A percentile compares a stretch with the other conserved stretches of the same genome.
These are phyloP conservation scores for Bufo bufo DNA, from an alignment of 2,113 vertebrate genomes.

Conservation along the genomic window DNA sequence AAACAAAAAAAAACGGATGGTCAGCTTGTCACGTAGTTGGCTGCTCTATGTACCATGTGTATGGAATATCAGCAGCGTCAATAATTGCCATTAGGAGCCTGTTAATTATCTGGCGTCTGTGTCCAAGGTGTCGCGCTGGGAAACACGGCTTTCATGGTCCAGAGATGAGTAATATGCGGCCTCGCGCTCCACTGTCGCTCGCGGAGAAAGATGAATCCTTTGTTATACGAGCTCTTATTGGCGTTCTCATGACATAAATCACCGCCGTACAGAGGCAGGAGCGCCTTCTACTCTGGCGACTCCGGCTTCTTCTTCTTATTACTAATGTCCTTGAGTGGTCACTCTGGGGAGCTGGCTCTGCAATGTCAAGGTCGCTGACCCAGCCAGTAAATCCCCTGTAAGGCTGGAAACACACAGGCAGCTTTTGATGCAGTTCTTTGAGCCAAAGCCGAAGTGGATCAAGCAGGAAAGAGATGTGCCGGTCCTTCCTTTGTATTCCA, in stretches of 20 bases:
- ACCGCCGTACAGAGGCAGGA: constrained; percentile 11
- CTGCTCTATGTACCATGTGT: neutral
- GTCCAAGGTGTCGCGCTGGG: neutral
- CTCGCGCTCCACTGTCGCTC: neutral
- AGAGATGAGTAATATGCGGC: neutral
- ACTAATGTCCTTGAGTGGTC: constrained; percentile 2
- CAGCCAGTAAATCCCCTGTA: neutral
- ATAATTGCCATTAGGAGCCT: constrained; percentile 11
- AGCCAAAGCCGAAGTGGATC: no score
- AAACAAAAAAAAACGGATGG: neutral
- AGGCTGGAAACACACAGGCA: no score
- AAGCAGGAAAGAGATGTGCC: no score
- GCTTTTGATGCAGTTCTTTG: no score
- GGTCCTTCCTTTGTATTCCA: no score
- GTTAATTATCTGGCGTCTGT: neutral
- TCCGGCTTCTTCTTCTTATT: neutral
- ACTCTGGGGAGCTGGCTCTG: neutral
- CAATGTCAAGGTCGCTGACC: constrained; percentile 11
- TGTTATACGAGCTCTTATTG: constrained; percentile 53
- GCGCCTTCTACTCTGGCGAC: neutral
- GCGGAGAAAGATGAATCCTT: constrained; percentile 29
- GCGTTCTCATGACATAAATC: constrained; percentile 39
- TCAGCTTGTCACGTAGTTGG: neutral
- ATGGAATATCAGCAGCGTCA: neutral
- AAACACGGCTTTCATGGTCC: neutral